phyloP scores from a whole-genome alignment of 2,888 invertebrate species.

The Asteroscopus sphinx region DNA sequence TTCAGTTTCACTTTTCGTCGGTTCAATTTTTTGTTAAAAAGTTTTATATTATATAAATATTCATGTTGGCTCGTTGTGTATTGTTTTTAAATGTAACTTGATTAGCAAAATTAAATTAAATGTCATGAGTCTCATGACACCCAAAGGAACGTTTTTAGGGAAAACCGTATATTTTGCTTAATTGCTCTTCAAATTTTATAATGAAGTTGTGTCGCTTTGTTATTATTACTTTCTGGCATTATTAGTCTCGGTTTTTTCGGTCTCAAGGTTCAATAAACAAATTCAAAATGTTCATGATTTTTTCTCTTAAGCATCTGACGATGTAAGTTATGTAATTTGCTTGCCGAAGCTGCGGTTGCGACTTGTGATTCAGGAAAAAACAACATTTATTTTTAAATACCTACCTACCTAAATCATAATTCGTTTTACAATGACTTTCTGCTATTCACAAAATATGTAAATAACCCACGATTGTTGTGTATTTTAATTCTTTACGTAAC shows the following conservation, averaged over 20 bases:
- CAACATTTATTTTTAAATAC: too few species aligned
- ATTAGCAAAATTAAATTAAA: slow-evolving; percentile 62
- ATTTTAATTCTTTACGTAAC: slow-evolving; percentile 36
- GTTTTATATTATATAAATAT: too few species aligned
- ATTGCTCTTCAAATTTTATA: neutral
- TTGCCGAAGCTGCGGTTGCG: too few species aligned
- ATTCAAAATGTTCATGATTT: too few species aligned
- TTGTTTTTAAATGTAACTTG: slow-evolving; percentile 42
- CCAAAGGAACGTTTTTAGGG: slow-evolving; percentile 25
- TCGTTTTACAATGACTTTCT: slow-evolving; percentile 1
- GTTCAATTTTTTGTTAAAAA: too few species aligned
- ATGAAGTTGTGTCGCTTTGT: neutral
- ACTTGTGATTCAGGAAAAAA: too few species aligned
- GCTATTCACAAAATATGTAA: slow-evolving; percentile 6
- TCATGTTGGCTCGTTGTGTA: slow-evolving; percentile 32
- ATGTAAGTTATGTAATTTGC: too few species aligned
- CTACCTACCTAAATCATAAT: neutral
- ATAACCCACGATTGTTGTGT: slow-evolving; percentile 12
- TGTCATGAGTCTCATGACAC: slow-evolving; percentile 48
- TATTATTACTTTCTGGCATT: neutral
- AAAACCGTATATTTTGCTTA: neutral
- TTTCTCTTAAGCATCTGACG: too few species aligned
- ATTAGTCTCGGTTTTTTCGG: too few species aligned
- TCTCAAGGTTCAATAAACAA: too few species aligned
- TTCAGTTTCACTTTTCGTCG: too few species aligned